Evolutionary conservation across 1,140 invertebrate species (phyloP).

Genomic region (Scaptomyza pallida): DNA sequence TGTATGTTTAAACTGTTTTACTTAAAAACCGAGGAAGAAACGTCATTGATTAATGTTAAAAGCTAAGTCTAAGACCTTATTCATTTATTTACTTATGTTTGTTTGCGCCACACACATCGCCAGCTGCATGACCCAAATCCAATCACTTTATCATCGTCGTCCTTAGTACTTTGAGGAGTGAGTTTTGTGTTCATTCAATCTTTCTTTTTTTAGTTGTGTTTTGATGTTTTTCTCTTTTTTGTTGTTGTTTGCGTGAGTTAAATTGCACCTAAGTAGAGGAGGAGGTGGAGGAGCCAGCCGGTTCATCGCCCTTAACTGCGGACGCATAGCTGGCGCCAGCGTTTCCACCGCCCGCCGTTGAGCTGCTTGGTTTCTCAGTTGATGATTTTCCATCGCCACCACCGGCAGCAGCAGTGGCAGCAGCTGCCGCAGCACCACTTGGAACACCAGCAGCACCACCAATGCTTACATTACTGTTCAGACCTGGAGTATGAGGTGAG

Average conservation of each 20-base stretch:
- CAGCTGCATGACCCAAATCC: constrained; percentile 66
- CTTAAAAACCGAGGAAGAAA: constrained; percentile 74
- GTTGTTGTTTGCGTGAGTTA: constrained; percentile 32
- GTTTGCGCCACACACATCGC: constrained; percentile 61
- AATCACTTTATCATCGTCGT: constrained; percentile 81
- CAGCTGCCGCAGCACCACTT: constrained; percentile 35
- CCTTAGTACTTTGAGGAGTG: constrained; percentile 80
- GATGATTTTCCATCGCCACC: constrained; percentile 47
- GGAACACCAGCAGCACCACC: constrained; percentile 71
- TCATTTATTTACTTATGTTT: constrained; percentile 73
- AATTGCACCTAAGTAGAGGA: constrained; percentile 60
- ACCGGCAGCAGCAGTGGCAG: constrained; percentile 26
- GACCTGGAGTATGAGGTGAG: constrained; percentile 73
- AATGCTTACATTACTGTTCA: constrained; percentile 75
- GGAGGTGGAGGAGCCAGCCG: constrained; percentile 53
- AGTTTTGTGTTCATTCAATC: constrained; percentile 48
- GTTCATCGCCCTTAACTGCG: constrained; percentile 77
- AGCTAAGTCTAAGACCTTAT: constrained; percentile 80
- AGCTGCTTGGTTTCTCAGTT: constrained; percentile 52
- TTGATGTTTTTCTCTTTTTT: constrained; percentile 15
- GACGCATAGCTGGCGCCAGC: constrained; percentile 72
- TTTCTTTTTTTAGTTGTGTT: constrained; percentile 4
- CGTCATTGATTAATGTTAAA: constrained; percentile 69
- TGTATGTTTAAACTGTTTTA: constrained; percentile 23
- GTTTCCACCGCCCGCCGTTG: constrained; percentile 36